Percentiles rank a stretch among this genome's conserved stretches.
Evolutionary conservation across 2,888 invertebrate species (phyloP).

Genomic region (Eutolmus rufibarbis): DNA sequence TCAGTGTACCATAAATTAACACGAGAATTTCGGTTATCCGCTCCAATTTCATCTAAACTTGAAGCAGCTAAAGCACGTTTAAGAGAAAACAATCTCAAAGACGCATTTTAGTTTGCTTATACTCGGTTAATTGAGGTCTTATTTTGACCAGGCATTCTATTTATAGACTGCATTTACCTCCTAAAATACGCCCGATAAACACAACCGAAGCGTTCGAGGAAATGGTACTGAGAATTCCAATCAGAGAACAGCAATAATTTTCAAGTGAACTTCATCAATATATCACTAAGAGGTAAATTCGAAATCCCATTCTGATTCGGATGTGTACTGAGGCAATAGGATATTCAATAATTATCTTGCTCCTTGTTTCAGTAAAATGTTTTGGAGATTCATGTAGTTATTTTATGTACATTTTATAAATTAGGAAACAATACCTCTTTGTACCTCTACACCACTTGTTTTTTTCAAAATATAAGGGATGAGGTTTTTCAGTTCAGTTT

Average conservation of each 20-base stretch:
- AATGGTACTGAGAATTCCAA: not conserved
- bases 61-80: not conserved
- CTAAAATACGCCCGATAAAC: not conserved
- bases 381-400: not conserved
- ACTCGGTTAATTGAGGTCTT: not conserved
- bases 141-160: not conserved
- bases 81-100: not conserved
- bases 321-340: not conserved
- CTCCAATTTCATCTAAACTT: not conserved
- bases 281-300: not conserved
- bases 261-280: not conserved
- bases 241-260: not conserved
- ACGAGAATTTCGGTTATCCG: not conserved
- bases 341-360: not conserved
- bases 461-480: too few relatives aligned
- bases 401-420: not conserved
- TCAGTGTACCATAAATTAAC: not conserved
- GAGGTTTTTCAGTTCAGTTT: too few relatives aligned
- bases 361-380: not conserved
- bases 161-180: not conserved
- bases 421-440: not conserved
- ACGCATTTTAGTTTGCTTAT: not conserved
- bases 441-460: too few relatives aligned
- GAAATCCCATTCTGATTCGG: not conserved
- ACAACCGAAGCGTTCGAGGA: not conserved